Conservation (phyloP, 2,113 vertebrate genomes). For the Apteryx owenii region DNA sequence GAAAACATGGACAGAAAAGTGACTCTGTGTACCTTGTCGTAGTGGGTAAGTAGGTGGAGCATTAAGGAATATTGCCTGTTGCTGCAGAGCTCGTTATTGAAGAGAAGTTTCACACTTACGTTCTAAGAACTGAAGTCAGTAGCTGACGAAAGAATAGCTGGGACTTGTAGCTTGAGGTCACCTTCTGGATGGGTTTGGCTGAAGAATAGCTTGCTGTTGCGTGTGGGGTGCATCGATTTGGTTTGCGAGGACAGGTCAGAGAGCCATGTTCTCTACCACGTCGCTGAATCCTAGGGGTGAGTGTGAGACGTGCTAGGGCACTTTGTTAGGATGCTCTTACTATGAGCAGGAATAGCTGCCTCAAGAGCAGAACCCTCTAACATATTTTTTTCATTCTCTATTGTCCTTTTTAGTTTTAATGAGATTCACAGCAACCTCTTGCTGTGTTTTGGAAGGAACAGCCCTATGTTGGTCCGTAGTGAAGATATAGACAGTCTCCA, state of each 20-base stretch:
- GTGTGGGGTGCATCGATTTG: not conserved
- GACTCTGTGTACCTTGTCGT: not conserved
- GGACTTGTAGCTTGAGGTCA: not conserved
- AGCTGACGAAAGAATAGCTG: rapidly evolving
- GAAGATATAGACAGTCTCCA: not conserved
- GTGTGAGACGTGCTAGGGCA: too few relatives aligned
- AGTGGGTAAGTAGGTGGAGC: not conserved
- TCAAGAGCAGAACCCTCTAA: not conserved
- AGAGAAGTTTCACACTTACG: not conserved
- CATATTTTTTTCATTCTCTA: not conserved
- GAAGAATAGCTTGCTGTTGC: not conserved
- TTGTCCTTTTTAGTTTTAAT: not conserved
- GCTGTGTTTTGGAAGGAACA: not conserved
- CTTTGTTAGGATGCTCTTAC: not conserved
- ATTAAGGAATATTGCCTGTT: not conserved
- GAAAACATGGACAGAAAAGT: not conserved
- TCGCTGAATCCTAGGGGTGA: too few relatives aligned
- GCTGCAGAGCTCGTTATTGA: not conserved
- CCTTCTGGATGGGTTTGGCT: not conserved
- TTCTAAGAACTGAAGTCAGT: not conserved
- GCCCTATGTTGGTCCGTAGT: too few relatives aligned
- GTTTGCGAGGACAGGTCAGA: not conserved
- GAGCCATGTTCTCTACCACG: not conserved
- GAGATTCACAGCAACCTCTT: not conserved
- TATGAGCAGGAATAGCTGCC: rapidly evolving